Evolutionary conservation across 2,113 vertebrate species (phyloP).

Genomic region (Numenius arquata): DNA sequence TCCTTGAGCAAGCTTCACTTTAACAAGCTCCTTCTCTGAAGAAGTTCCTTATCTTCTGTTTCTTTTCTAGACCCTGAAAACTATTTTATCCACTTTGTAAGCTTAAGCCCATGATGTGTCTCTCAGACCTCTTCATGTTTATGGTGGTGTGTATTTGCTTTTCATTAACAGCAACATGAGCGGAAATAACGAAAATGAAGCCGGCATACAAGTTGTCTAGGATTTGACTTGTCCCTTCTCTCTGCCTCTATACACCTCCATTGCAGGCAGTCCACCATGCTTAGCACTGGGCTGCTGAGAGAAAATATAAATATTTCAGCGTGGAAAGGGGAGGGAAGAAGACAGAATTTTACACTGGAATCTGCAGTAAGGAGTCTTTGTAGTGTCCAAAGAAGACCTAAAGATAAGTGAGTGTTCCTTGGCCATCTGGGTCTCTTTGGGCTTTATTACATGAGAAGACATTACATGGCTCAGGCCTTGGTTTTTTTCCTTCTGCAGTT

Average conservation of each 20-base stretch:
- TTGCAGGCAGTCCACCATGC: neutral
- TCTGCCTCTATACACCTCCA: neutral
- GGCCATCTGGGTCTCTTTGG: neutral
- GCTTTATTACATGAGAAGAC: neutral
- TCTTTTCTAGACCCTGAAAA: neutral
- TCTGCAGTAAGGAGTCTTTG: neutral
- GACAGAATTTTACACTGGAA: neutral
- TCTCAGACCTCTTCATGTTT: neutral
- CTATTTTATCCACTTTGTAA: neutral
- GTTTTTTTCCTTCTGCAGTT: fast-evolving
- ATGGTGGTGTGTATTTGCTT: neutral
- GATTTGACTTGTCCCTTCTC: neutral
- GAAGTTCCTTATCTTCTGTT: neutral
- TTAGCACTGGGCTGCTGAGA: neutral
- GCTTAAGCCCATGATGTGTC: neutral
- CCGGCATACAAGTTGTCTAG: neutral
- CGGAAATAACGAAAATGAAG: neutral
- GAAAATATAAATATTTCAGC: neutral
- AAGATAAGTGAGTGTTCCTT: neutral
- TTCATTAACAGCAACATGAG: neutral
- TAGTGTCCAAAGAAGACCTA: neutral
- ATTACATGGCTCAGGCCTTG: neutral
- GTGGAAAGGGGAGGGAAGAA: neutral
- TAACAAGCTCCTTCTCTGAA: neutral
- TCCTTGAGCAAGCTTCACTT: neutral